These are phyloP conservation scores for Barypeithes pellucidus DNA, from an alignment of 2,888 invertebrate genomes.

Conservation along the genomic window DNA sequence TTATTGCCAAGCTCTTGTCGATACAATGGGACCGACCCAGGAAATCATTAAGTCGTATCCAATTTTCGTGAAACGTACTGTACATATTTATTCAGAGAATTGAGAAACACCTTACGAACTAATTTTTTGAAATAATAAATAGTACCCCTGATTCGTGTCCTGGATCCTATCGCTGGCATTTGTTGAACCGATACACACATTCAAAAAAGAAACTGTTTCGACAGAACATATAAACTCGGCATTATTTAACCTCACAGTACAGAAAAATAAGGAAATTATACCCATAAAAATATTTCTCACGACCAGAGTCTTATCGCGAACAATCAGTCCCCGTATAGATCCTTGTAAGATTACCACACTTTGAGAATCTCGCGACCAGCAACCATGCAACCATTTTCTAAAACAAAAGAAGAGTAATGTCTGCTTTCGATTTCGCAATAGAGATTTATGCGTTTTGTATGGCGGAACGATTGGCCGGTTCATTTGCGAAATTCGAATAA, in stretches of 20 bases:
- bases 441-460: conserved; percentile 17
- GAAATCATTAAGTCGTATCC: too few species aligned
- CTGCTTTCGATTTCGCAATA: conserved; percentile 25
- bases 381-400: conserved; percentile 16
- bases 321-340: conserved; percentile 32
- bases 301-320: conserved; percentile 34
- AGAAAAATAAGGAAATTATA: conserved; percentile 16
- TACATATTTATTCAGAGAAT: too few species aligned
- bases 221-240: background rate
- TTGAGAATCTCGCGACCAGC: conserved; percentile 23
- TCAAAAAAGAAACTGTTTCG: too few species aligned
- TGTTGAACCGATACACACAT: too few species aligned
- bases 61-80: too few species aligned
- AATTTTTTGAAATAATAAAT: too few species aligned
- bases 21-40: too few species aligned
- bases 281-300: conserved; percentile 39
- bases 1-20: too few species aligned
- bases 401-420: conserved; percentile 25
- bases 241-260: background rate
- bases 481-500: conserved; percentile 5
- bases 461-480: background rate
- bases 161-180: too few species aligned
- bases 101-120: too few species aligned
- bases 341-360: conserved; percentile 32
- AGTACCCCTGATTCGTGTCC: too few species aligned